Evolutionary conservation across 2,888 invertebrate species (phyloP).

Genomic region (Megalurothrips usitatus): DNA sequence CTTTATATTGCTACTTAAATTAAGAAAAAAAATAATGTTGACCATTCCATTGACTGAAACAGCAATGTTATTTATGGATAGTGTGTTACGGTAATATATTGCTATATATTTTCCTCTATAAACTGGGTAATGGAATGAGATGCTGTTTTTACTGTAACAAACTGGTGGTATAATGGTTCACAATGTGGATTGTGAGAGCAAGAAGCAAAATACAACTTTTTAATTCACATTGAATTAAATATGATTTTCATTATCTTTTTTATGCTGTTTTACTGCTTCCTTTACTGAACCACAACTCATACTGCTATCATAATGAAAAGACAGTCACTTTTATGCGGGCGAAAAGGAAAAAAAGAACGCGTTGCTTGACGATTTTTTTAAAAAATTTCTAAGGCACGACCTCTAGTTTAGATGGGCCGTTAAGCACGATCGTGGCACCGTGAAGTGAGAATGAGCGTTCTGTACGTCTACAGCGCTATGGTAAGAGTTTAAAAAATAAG

Average conservation of each 20-base stretch:
- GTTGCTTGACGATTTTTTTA: too few species aligned
- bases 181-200: not conserved
- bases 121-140: not conserved
- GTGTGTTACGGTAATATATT: not conserved
- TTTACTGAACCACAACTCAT: too few species aligned
- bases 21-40: not conserved
- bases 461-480: too few species aligned
- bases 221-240: constrained; percentile 1
- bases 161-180: not conserved
- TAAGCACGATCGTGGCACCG: too few species aligned
- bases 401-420: too few species aligned
- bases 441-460: too few species aligned
- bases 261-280: not conserved
- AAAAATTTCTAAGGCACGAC: too few species aligned
- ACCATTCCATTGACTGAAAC: not conserved
- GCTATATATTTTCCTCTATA: not conserved
- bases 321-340: too few species aligned
- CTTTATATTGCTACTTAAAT: not conserved
- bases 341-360: too few species aligned
- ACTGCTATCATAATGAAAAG: too few species aligned
- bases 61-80: not conserved
- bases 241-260: not conserved
- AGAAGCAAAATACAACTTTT: not conserved
- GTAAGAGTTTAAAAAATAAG: too few species aligned
- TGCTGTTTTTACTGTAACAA: not conserved